Conservation (phyloP, 2,797 vertebrate species). For the Tolypeutes matacus region DNA sequence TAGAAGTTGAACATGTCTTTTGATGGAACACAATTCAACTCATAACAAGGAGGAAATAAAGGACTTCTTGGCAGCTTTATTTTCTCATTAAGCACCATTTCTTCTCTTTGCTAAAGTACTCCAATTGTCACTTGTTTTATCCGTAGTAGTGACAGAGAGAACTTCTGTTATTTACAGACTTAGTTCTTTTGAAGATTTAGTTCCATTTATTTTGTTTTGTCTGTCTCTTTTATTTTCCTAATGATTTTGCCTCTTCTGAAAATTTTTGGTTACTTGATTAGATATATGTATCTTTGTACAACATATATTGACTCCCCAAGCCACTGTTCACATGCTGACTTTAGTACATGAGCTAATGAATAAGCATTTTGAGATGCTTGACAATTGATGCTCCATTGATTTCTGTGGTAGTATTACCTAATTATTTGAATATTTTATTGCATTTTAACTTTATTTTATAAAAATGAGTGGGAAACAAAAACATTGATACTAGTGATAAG, state of each 20-base stretch:
- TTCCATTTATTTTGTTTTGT: slow-evolving; percentile 34
- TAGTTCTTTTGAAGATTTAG: slow-evolving; percentile 39
- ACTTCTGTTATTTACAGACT: slow-evolving; percentile 1
- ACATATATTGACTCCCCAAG: background rate
- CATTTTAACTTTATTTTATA: slow-evolving; percentile 4
- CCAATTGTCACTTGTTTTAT: slow-evolving; percentile 3
- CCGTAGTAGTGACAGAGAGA: background rate
- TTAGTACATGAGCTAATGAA: slow-evolving; percentile 4
- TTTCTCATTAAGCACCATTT: slow-evolving; percentile 48
- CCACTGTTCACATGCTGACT: slow-evolving; percentile 20
- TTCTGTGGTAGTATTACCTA: slow-evolving; percentile 3
- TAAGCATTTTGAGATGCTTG: slow-evolving; percentile 19
- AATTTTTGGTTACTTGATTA: background rate
- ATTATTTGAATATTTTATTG: slow-evolving; percentile 60
- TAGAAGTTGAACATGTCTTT: too few species aligned
- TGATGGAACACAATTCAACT: too few species aligned
- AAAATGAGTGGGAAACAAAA: slow-evolving; percentile 4
- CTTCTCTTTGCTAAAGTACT: slow-evolving; percentile 46
- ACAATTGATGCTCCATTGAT: background rate
- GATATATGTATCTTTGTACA: background rate
- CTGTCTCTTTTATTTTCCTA: slow-evolving; percentile 35
- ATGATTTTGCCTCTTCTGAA: background rate
- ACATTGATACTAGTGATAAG: background rate
- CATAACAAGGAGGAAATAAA: background rate
- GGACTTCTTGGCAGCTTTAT: background rate